Base-by-base conservation (phyloP, 2,113 vertebrate species). In the Empidonax alnorum region DNA sequence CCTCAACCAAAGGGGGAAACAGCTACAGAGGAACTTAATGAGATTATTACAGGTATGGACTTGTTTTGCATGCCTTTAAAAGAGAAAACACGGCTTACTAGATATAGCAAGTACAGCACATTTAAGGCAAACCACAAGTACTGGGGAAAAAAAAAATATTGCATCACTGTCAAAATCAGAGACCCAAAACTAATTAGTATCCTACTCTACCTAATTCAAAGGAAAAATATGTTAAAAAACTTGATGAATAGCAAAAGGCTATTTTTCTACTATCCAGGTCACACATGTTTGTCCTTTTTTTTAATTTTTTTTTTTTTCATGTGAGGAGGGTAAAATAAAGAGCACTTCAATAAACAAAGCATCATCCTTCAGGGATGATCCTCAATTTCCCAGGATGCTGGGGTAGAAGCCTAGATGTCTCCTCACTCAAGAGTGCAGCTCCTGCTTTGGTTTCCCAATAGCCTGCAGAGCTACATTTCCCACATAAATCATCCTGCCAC, bases 1-100 rank as follows among this genome's bases (percentile, higher is more conserved):
- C 79, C 93, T 81, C 93, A 90, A 84, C 68, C 90, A 89, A 93
- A 90, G 84, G 56, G 67, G 88, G 83, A 94, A 94, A 92, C 15
- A 66, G 37, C 88, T 33, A 53, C 49, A 89, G 85, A 87, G 80
- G 85, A 96, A 94, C 79, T 90, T 75, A 90, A 92, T 65, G 79
- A 94, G 87, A 95, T 94, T 95, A 71, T 76, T 92, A 92, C 94
- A 2, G 56, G 96, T 47, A 90, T 1, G 4, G 76, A 68, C 96
- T 86, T 89, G 93, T 74, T 92, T 17, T 74, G 50, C 16, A 1
- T 10, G 10, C 74, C 79, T 93, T 82, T 74, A 39, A 72, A 89
- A 89, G 55, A 41, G 73, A 85, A 72, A 93, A 59, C 50, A 76
- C 31, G 74, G 61, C 49, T 52, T 67, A 47, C 76, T 35, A 74